Evolutionary conservation across 1,140 invertebrate species (phyloP).

Genomic region (Antheraea mylitta): DNA sequence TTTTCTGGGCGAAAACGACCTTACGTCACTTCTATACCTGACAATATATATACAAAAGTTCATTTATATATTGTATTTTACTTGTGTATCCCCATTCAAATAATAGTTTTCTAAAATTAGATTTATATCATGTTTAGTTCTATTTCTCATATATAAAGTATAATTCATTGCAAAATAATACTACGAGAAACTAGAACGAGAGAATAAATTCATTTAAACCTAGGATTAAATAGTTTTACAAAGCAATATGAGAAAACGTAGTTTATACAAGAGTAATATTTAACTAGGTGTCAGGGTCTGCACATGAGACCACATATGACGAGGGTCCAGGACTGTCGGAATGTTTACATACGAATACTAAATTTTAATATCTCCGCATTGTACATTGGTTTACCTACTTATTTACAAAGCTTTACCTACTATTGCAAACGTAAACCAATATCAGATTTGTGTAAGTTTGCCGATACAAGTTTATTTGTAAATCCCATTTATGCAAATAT

Average conservation of each 20-base stretch:
- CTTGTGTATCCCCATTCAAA: too few species aligned
- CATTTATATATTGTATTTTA: too few species aligned
- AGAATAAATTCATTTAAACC: background rate
- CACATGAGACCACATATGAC: constrained; percentile 38
- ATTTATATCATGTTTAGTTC: too few species aligned
- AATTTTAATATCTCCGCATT: constrained; percentile 39
- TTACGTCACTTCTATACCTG: too few species aligned
- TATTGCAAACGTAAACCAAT: background rate
- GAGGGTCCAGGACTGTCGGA: constrained; percentile 29
- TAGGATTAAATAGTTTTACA: background rate
- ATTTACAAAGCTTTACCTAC: constrained; percentile 1
- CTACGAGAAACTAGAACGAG: too few species aligned
- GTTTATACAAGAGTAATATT: constrained; percentile 33
- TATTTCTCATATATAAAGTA: background rate
- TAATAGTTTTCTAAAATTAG: too few species aligned
- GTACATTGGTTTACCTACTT: constrained; percentile 25
- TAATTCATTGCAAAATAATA: background rate
- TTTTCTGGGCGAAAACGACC: too few species aligned
- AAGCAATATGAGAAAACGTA: constrained; percentile 7
- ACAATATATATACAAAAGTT: too few species aligned
- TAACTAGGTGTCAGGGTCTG: constrained; percentile 29
- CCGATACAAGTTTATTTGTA: constrained; percentile 1
- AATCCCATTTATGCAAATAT: background rate
- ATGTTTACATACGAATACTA: constrained; percentile 35
- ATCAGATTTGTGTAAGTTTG: background rate